Evolutionary conservation across 2,888 invertebrate genomes (phyloP).

Genomic region (Conchocele bisecta): DNA sequence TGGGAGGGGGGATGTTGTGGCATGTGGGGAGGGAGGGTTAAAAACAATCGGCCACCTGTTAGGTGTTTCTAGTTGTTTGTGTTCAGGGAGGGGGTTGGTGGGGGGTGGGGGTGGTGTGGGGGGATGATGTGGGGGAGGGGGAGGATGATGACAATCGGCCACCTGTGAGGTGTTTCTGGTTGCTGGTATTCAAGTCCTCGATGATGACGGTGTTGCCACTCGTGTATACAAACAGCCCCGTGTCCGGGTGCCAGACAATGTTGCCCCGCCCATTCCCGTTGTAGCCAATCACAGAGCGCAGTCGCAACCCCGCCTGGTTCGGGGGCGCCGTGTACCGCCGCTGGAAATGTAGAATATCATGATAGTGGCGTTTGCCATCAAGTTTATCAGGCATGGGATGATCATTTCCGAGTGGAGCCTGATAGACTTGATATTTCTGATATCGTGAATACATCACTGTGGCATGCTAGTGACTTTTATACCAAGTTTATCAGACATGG

Average conservation of each 20-base stretch:
- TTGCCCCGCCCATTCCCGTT: constrained; percentile 82
- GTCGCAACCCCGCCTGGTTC: constrained; percentile 79
- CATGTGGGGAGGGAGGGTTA: too few relatives aligned
- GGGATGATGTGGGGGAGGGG: neutral
- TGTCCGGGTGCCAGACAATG: constrained; percentile 81
- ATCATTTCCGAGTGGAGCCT: too few relatives aligned
- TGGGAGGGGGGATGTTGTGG: too few relatives aligned
- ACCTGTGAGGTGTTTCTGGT: constrained; percentile 78
- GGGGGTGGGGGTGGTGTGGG: too few relatives aligned
- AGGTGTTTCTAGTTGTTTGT: constrained; percentile 79
- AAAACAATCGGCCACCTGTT: constrained; percentile 62
- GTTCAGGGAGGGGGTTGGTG: too few relatives aligned
- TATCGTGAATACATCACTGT: too few relatives aligned
- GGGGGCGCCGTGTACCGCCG: constrained; percentile 81
- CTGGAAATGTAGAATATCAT: too few relatives aligned
- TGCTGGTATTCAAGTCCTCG: constrained; percentile 79
- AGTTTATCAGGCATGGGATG: too few relatives aligned
- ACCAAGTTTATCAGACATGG: too few relatives aligned
- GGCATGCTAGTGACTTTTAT: too few relatives aligned
- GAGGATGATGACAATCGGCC: constrained; percentile 53
- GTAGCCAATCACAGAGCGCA: constrained; percentile 80
- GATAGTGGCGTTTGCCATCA: too few relatives aligned
- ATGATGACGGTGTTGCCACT: constrained; percentile 79
- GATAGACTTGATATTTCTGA: too few relatives aligned
- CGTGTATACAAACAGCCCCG: constrained; percentile 81